These are phyloP conservation scores for Cynaeus angustus DNA, from an alignment of 2,888 invertebrate genomes.

Conservation along the genomic window DNA sequence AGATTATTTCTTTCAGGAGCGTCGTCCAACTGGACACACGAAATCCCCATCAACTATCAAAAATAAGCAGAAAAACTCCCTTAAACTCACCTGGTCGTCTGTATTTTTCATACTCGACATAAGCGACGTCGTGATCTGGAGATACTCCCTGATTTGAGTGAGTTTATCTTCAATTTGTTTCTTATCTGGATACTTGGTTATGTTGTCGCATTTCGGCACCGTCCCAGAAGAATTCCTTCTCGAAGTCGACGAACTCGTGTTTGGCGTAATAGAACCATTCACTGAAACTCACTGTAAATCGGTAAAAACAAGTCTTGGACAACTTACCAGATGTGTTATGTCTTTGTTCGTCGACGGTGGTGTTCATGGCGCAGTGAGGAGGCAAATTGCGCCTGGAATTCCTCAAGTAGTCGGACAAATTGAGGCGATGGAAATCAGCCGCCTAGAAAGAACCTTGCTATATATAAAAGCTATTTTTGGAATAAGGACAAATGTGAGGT, in stretches of 20 bases:
- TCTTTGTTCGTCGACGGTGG: conserved; percentile 54
- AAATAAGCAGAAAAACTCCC: conserved; percentile 18
- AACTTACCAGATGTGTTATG: conserved; percentile 38
- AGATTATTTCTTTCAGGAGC: conserved; percentile 61
- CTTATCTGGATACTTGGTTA: conserved; percentile 76
- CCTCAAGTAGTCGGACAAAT: conserved; percentile 57
- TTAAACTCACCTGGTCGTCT: conserved; percentile 78
- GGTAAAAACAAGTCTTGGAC: not conserved
- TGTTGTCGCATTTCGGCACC: conserved; percentile 69
- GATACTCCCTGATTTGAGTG: conserved; percentile 83
- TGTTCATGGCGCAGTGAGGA: conserved; percentile 60
- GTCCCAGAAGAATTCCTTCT: conserved; percentile 67
- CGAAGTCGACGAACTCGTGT: conserved; percentile 66
- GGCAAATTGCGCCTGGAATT: conserved; percentile 62
- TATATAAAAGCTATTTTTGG: conserved; percentile 47
- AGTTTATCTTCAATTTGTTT: conserved; percentile 81
- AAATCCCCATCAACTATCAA: conserved; percentile 43
- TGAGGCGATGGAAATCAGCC: conserved; percentile 61
- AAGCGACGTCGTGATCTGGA: conserved; percentile 80
- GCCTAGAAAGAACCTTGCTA: conserved; percentile 56
- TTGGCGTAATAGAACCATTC: conserved; percentile 64
- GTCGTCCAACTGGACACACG: conserved; percentile 54
- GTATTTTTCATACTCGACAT: conserved; percentile 80
- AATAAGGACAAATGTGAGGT: not conserved
- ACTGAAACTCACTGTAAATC: conserved; percentile 50